A percentile compares a stretch with the other conserved stretches of the same genome.
These are phyloP conservation scores for Xenopus laevis DNA, from an alignment of 2,113 vertebrate species.

Conservation along the genomic window DNA sequence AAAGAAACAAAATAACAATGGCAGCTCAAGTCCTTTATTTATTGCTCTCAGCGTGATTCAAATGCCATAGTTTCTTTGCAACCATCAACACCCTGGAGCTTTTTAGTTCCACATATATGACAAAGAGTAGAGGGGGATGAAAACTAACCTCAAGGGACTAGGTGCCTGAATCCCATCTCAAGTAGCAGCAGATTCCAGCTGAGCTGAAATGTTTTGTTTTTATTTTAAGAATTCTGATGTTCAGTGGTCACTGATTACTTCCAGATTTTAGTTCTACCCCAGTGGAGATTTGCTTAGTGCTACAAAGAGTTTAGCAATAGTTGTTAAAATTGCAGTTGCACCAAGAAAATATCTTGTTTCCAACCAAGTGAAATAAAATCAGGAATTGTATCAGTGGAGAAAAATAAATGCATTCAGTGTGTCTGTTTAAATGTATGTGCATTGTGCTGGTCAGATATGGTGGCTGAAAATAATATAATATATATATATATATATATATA, in stretches of 20 bases:
- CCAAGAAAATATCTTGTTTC: slow-evolving; percentile 57
- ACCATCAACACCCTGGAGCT: slow-evolving; percentile 85
- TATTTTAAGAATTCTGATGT: slow-evolving; percentile 91
- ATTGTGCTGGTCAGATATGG: too few species aligned
- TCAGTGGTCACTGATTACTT: slow-evolving; percentile 95
- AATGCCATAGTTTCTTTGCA: slow-evolving; percentile 77
- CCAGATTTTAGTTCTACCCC: slow-evolving; percentile 97
- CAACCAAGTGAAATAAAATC: slow-evolving; percentile 54
- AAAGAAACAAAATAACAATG: slow-evolving; percentile 70
- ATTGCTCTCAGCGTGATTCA: slow-evolving; percentile 90
- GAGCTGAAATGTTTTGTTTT: slow-evolving; percentile 81
- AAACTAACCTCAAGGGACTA: slow-evolving; percentile 87
- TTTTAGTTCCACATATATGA: slow-evolving; percentile 77
- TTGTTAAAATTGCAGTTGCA: slow-evolving; percentile 77
- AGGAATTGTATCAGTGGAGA: slow-evolving; percentile 47
- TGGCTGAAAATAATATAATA: too few species aligned
- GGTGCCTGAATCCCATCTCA: slow-evolving; percentile 92
- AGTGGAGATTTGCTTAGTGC: slow-evolving; percentile 73
- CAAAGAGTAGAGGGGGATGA: slow-evolving; percentile 64
- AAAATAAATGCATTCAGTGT: slow-evolving; percentile 29
- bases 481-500: too few species aligned
- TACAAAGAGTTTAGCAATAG: slow-evolving; percentile 77
- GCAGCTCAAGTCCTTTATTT: slow-evolving; percentile 81
- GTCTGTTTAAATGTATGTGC: slow-evolving; percentile 19
- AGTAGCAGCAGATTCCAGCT: slow-evolving; percentile 88